Base-by-base conservation (phyloP, 2,888 invertebrate genomes). In the Allacma fusca region DNA sequence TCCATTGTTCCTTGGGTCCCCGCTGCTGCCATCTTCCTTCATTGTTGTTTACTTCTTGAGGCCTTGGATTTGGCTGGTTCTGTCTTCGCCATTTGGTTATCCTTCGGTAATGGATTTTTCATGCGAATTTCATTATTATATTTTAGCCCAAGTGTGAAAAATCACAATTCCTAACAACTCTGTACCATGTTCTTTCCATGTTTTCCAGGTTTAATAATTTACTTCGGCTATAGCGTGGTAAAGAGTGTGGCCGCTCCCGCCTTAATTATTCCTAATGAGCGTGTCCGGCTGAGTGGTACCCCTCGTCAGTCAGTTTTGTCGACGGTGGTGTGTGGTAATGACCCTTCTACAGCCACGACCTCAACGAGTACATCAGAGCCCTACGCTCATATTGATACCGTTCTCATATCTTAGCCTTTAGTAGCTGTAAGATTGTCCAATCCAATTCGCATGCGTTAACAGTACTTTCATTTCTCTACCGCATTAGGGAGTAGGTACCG, bases 31-130 rank as follows among this genome's bases (percentile, higher is more conserved):
- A 88, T 90, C 65, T 84, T 89, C 40, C 85, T 87, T 70, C 87
- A 87, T 88, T 83, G 89, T 43, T 82, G 87, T 72, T 84, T 91
- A 75, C 88, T 89, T 1, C 89, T 90, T 2, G 90, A 90, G 23
- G 86, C 91, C 65, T 85, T 91, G 23, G 85, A 89, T 4, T 89
- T 89, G 83, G 90, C 91, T 59, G 91, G 91, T 90, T 89, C 90
- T 44, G 90, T 91, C 28, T 88, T 91, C 65, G 86, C 90, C 7
- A 87, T 91, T 68, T 91, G 91, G 87, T 88, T 90, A 78, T 87
- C 88, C 78, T 90, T 91, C 85, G 91, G 91, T 91, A 86, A 40
- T n/a, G n/a, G n/a, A n/a, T n/a, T n/a, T n/a, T n/a, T n/a, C n/a
- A n/a, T n/a, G n/a, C n/a, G n/a, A n/a, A n/a, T n/a, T n/a, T n/a